Conservation (phyloP, 1,140 invertebrate genomes). For the Lepidurus arcticus region DNA sequence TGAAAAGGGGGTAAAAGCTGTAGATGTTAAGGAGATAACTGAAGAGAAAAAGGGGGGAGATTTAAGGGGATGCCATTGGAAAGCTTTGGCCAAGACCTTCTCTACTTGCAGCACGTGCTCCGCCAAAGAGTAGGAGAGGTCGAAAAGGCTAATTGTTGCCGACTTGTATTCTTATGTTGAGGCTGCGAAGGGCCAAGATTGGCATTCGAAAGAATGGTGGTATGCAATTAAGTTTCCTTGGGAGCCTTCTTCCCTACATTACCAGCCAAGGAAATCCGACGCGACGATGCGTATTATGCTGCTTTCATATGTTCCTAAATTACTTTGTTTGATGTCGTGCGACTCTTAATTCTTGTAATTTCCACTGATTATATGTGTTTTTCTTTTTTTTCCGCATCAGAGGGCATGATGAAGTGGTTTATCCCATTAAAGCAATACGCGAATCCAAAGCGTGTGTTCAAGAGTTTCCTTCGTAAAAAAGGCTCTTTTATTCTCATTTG, state of each 20-base stretch:
- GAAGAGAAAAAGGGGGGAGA: background rate
- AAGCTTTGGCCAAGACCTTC: background rate
- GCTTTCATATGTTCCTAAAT: background rate
- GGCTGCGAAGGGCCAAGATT: background rate
- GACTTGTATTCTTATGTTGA: background rate
- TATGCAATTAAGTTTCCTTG: background rate
- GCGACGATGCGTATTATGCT: background rate
- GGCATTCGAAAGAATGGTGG: background rate
- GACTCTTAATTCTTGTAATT: background rate
- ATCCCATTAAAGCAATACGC: too few relatives aligned
- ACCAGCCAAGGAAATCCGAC: background rate
- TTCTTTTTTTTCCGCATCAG: background rate
- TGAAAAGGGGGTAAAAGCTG: background rate
- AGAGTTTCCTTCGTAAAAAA: too few relatives aligned
- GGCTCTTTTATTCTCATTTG: too few relatives aligned
- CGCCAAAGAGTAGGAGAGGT: background rate
- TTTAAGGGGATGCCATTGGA: background rate
- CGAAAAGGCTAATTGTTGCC: slow-evolving; percentile 9
- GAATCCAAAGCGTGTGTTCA: too few relatives aligned
- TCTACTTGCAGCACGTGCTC: background rate
- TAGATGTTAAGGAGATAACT: background rate
- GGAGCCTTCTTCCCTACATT: background rate
- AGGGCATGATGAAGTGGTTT: background rate
- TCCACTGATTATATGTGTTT: background rate
- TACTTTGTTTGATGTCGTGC: background rate